Evolutionary conservation across 2,113 vertebrate species (phyloP), one percentile per base, ranked within the genome.

Genomic region (Ammospiza nelsoni): DNA sequence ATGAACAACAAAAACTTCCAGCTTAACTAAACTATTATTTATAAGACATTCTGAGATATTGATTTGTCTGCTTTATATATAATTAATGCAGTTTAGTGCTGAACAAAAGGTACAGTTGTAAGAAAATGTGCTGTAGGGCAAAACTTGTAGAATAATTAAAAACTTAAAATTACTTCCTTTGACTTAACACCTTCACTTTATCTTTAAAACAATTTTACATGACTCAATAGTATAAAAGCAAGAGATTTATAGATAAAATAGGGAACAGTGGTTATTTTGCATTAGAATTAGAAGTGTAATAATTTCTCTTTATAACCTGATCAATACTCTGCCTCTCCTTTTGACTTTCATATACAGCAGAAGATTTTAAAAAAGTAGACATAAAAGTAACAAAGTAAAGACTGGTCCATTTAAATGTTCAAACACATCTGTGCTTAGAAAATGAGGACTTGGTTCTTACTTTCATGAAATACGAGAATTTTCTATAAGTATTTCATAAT

Each of bases 11-110:
- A 73, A 54, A 96, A 92, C 74, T 86, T 61, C 65, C 63, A 92
- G 59, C 31, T 92, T 96, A 96, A 96, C 84, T 91, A 94, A 92
- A 94, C 92, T 95, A 97, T 92, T 96, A 94, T 98, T 95, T 97
- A 33, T 59, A 93, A 81, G 85, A 91, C 48, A 95, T 96, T 95
- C 78, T 66, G 92, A 94, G 80, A 86, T 96, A 98, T 95, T 87
- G 96, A 97, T 97, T 92, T 96, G 39, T 75, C 29, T 81, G 49
- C 35, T 65, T 93, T 96, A 90, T 95, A 97, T 95, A 92, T 92
- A 97, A 98, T 96, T 97, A 89, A 96, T 96, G 72, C 58, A 74
- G 29, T 52, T 92, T 48, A 88, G 87, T 39, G 51, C 87, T 86
- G 94, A 96, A 95, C 61, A 96, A 93, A 92, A 96, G 81, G 82